A percentile compares a stretch with the other conserved stretches of the same genome.
phyloP scores from a whole-genome alignment of 2,888 invertebrate genomes.

The Gastrophysa polygoni region DNA sequence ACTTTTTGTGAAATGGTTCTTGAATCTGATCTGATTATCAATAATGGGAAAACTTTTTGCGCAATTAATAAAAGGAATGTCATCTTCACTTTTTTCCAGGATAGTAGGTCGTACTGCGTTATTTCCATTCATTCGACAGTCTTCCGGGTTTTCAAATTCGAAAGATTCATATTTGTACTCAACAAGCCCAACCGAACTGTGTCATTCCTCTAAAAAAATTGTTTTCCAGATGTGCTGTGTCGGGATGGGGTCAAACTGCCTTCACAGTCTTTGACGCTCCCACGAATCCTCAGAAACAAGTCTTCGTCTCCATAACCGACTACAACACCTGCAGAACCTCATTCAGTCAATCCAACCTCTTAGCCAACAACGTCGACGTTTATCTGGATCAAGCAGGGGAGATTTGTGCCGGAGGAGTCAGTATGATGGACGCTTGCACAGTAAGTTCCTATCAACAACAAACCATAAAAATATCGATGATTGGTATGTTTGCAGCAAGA shows the following conservation, averaged over 20 bases:
- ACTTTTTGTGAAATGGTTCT: too few relatives aligned
- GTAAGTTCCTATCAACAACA: too few relatives aligned
- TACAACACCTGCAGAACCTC: conserved; percentile 58
- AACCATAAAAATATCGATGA: too few relatives aligned
- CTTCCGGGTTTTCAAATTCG: too few relatives aligned
- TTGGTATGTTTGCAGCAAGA: conserved; percentile 66
- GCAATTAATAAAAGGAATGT: too few relatives aligned
- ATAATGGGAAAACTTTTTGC: too few relatives aligned
- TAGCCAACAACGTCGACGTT: conserved; percentile 47
- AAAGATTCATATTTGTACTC: neutral
- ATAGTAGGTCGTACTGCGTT: too few relatives aligned
- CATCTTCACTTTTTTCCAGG: too few relatives aligned
- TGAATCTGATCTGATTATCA: too few relatives aligned
- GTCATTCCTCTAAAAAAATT: neutral
- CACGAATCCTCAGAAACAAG: conserved; percentile 72
- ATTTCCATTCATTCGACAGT: too few relatives aligned
- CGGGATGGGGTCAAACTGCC: conserved; percentile 89
- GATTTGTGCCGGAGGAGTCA: conserved; percentile 54
- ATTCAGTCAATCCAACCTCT: conserved; percentile 40
- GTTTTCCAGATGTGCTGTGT: conserved; percentile 69
- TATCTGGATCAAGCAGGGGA: conserved; percentile 51
- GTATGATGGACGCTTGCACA: conserved; percentile 51
- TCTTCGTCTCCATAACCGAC: conserved; percentile 74
- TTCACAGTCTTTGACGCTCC: conserved; percentile 60
- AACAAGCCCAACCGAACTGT: neutral